phyloP scores from a whole-genome alignment of 2,797 vertebrate genomes.

The Silurus aristotelis region DNA sequence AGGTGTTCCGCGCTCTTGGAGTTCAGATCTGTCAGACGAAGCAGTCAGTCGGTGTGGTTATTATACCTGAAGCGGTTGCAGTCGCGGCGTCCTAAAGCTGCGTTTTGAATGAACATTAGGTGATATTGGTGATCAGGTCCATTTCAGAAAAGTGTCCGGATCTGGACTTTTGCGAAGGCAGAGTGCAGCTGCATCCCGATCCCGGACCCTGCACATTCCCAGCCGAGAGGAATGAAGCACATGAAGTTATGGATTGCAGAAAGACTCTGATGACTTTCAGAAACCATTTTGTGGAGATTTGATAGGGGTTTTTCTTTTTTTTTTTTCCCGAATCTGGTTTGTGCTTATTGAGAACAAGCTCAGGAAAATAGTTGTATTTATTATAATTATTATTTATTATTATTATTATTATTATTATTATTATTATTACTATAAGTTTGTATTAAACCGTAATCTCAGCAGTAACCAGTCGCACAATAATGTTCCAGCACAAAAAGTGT shows the following conservation, averaged over 20 bases:
- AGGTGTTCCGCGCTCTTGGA: constrained; percentile 45
- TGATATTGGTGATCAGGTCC: constrained; percentile 8
- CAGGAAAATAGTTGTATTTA: not conserved
- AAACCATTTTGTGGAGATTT: constrained; percentile 43
- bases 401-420: too few species aligned
- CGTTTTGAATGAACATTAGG: constrained; percentile 27
- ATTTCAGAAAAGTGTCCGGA: constrained; percentile 20
- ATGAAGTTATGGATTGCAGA: constrained; percentile 64
- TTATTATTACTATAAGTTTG: not conserved
- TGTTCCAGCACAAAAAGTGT: constrained; percentile 78
- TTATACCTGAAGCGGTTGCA: not conserved
- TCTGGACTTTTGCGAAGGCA: not conserved
- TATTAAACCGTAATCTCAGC: not conserved
- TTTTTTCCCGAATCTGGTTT: not conserved
- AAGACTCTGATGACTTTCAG: constrained; percentile 50
- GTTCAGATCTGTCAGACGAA: constrained; percentile 10
- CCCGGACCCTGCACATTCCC: not conserved
- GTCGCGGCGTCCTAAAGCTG: constrained; percentile 9
- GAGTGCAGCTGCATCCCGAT: constrained; percentile 21
- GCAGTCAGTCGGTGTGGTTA: constrained; percentile 1
- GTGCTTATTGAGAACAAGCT: not conserved
- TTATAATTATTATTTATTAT: too few species aligned
- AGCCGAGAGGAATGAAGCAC: constrained; percentile 26
- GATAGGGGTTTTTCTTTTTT: constrained; percentile 14
- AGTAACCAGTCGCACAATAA: constrained; percentile 45